Base-by-base conservation (phyloP, 2,888 invertebrate genomes). In the Xestoiulus laeticollis region DNA sequence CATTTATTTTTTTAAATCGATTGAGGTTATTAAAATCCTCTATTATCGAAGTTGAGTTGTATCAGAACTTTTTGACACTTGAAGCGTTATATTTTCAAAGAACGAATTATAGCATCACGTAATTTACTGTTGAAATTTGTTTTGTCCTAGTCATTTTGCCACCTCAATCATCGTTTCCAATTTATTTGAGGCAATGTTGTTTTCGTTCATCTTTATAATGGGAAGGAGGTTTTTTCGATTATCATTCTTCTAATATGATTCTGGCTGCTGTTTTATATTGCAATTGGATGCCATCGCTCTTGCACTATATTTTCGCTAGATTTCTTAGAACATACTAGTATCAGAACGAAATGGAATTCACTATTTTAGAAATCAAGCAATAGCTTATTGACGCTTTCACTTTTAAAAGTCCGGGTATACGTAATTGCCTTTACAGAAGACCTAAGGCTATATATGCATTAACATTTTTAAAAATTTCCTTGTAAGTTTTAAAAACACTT, bases 111-210 rank as follows among this genome's bases (percentile, higher is more conserved):
- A 5, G 1, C 59, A 59, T 68, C 68, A 12, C 68, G 26, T 22
- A 68, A 68, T 68, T 26, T 68, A 68, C 26, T 68, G 22, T 10
- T 68, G 26, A 68, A 68, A 68, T 68, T 68, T 68, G 68, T 68
- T 68, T n/a, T 68, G 68, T 6, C 68, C 22, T 8, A 68, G 1
- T 68, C 68, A n/a, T 68, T 68, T 68, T 68, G 26, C 26, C 22
- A 68, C 26, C 68, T 68, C 68, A 68, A 68, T 68, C 68, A 68
- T 68, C 68, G 22, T 68, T 68, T 68, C 68, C 68, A 68, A 68
- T 68, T 68, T 68, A 4, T 19, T 68, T 68, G 68, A 68, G 26
- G 22, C 68, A 68, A 68, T 68, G 68, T 68, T 68, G 68, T 68
- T 68, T 68, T 68, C 68, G n/a, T 68, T 68, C 68, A 68, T 68